Conservation (phyloP, 2,888 invertebrate genomes). For the Neria commutata region DNA sequence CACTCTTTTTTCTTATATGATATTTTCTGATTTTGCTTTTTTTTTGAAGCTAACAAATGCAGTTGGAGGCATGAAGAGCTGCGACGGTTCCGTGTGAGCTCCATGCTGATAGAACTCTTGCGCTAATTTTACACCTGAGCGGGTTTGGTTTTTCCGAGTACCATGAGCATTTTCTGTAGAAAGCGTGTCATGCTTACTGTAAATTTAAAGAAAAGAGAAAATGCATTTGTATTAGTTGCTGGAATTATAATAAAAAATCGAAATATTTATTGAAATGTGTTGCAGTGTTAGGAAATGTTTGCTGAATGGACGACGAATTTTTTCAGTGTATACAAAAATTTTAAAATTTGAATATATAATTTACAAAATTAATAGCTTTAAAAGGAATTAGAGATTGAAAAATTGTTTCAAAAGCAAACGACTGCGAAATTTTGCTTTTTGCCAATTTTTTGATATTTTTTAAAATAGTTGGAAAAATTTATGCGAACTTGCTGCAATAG, state of each 20-base stretch:
- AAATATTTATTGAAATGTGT: neutral
- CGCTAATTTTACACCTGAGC: conserved; percentile 68
- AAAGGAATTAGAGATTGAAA: neutral
- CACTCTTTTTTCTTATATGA: conserved; percentile 11
- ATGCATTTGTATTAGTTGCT: neutral
- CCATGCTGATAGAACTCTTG: conserved; percentile 18
- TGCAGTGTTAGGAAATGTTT: neutral
- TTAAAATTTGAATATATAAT: neutral
- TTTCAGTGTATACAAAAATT: neutral
- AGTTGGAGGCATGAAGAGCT: too few species aligned
- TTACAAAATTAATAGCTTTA: neutral
- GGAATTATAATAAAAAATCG: neutral
- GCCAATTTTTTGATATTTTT: too few species aligned
- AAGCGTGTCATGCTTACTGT: conserved; percentile 69
- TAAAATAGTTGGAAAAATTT: too few species aligned
- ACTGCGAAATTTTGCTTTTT: too few species aligned
- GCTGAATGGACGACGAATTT: neutral
- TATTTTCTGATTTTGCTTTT: conserved; percentile 1
- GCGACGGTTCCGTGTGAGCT: too few species aligned
- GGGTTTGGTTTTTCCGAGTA: conserved; percentile 75
- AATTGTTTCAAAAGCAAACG: too few species aligned
- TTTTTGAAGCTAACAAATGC: conserved; percentile 13
- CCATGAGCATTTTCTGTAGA: conserved; percentile 75
- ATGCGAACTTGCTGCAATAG: too few species aligned
- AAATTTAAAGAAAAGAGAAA: conserved; percentile 40